Evolutionary conservation across 2,888 invertebrate genomes (phyloP).

Genomic region (Drosophila macrothrix): DNA sequence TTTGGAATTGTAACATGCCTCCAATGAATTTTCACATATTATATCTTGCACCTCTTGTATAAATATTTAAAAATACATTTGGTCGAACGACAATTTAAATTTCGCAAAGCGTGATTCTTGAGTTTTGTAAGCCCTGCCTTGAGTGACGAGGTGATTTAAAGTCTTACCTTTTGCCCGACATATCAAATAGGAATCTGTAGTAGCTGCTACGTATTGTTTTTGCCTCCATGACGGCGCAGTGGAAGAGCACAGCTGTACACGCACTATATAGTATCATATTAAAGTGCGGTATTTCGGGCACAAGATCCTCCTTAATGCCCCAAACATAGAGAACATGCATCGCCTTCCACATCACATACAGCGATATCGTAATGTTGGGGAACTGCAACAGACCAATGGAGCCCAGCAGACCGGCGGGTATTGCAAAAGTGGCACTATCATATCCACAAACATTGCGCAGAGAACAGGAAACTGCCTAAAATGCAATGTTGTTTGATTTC

Average conservation of each 20-base stretch:
- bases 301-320: slow-evolving; percentile 87
- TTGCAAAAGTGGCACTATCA: slow-evolving; percentile 88
- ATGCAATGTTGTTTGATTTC: no score
- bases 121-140: neutral
- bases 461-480: slow-evolving; percentile 88
- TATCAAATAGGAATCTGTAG: slow-evolving; percentile 90
- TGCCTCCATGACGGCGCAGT: slow-evolving; percentile 91
- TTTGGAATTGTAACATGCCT: neutral
- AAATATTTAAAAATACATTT: neutral
- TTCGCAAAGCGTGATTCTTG: no score
- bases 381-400: slow-evolving; percentile 89
- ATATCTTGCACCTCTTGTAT: neutral
- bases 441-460: slow-evolving; percentile 87
- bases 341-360: slow-evolving; percentile 92
- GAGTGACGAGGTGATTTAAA: neutral
- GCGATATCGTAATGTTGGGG: slow-evolving; percentile 90
- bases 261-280: slow-evolving; percentile 88
- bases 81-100: neutral
- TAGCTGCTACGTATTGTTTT: slow-evolving; percentile 91
- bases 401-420: slow-evolving; percentile 89
- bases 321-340: slow-evolving; percentile 90
- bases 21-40: neutral
- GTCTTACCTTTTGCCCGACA: slow-evolving; percentile 88
- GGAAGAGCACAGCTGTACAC: slow-evolving; percentile 91
- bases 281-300: slow-evolving; percentile 90